Percentiles rank a stretch among this genome's conserved stretches.
phyloP scores from a whole-genome alignment of 2,113 vertebrate genomes.

The Pelodiscus sinensis region DNA sequence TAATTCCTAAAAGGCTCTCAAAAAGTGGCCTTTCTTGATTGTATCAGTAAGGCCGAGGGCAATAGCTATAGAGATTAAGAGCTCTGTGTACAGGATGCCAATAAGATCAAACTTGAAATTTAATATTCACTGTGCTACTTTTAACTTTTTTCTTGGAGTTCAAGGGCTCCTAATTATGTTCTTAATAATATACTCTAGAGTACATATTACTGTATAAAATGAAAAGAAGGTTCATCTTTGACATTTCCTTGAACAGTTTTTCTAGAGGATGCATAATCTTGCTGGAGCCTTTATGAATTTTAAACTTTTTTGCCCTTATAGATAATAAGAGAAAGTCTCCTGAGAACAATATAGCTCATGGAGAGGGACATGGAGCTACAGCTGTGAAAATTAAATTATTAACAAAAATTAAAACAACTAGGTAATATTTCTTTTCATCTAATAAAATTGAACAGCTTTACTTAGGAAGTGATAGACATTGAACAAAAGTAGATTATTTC shows the following conservation, averaged over 20 bases:
- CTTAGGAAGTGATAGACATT: not conserved
- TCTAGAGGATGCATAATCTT: not conserved
- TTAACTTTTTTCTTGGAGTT: not conserved
- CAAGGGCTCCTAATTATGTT: not conserved
- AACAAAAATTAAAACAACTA: not conserved
- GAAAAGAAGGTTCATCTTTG: not conserved
- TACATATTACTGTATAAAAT: not conserved
- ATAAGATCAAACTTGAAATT: not conserved
- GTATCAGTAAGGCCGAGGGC: not conserved
- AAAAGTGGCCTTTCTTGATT: not conserved
- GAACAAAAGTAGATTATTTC: not conserved
- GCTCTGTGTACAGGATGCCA: not conserved
- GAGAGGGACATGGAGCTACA: not conserved
- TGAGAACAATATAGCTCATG: not conserved
- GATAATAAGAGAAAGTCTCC: not conserved
- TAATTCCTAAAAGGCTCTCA: not conserved
- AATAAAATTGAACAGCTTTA: not conserved
- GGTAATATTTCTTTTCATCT: not conserved
- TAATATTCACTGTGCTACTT: not conserved
- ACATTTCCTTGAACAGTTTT: not conserved
- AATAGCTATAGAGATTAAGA: not conserved
- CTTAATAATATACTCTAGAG: not conserved
- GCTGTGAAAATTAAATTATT: not conserved
- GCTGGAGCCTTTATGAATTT: not conserved
- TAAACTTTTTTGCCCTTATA: not conserved